Conservation (phyloP, 30 jellyfish, hydroid and myxozoan species). For the Aurelia aurita complex sp. Pacific region DNA sequence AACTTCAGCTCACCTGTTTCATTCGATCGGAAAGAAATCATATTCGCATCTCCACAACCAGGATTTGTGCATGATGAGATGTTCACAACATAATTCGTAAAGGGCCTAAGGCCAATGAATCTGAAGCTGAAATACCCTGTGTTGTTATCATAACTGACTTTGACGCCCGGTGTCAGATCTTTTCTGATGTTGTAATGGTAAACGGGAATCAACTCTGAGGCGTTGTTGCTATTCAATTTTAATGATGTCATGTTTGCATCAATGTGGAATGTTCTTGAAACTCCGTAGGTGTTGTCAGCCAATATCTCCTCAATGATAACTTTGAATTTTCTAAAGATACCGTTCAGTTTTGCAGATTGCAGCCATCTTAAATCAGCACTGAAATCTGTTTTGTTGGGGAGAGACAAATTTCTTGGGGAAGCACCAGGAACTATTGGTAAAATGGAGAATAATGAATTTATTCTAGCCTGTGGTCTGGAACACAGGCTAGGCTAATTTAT, state of each 20-base stretch:
- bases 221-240: too few relatives aligned
- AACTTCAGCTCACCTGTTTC: slow-evolving; percentile 51
- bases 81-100: slow-evolving; percentile 9
- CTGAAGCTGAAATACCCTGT: slow-evolving; percentile 1
- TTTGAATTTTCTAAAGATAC: slow-evolving; percentile 29
- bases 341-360: slow-evolving; percentile 18
- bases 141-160: background rate
- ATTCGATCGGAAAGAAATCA: slow-evolving; percentile 4
- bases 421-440: slow-evolving; percentile 54
- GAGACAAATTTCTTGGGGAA: slow-evolving; percentile 36
- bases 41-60: slow-evolving; percentile 45
- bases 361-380: slow-evolving; percentile 25
- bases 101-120: slow-evolving; percentile 35
- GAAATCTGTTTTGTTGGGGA: slow-evolving; percentile 5
- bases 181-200: too few relatives aligned
- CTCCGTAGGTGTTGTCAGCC: slow-evolving; percentile 35
- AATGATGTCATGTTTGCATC: background rate
- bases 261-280: background rate
- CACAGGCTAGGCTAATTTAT: too few relatives aligned
- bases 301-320: slow-evolving; percentile 25
- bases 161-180: too few relatives aligned
- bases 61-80: slow-evolving; percentile 38
- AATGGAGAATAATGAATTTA: background rate
- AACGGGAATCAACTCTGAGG: too few relatives aligned
- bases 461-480: too few relatives aligned